Conservation (phyloP, 2,113 vertebrate genomes). For the Macaca mulatta region DNA sequence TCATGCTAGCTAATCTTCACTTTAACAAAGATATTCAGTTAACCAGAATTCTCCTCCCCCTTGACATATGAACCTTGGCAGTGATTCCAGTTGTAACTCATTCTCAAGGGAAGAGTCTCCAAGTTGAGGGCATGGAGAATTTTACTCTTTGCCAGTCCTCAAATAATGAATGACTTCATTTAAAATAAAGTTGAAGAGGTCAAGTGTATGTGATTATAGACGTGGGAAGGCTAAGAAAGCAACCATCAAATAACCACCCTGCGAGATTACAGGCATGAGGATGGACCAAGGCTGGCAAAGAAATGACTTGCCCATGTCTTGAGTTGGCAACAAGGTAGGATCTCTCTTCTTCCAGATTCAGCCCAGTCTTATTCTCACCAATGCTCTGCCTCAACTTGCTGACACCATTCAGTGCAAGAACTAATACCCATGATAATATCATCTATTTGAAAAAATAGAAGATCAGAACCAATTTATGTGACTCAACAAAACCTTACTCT, state of each 20-base stretch:
- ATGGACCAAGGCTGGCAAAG: background rate
- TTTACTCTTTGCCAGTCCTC: background rate
- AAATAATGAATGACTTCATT: conserved; percentile 39
- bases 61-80: background rate
- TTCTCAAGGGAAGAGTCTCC: background rate
- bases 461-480: background rate
- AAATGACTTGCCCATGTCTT: background rate
- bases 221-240: background rate
- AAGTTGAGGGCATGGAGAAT: background rate
- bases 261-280: background rate
- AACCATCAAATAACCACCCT: background rate
- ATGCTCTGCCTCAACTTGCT: background rate
- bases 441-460: background rate
- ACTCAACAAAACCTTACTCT: background rate
- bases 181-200: conserved; percentile 28
- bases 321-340: background rate
- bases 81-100: background rate
- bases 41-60: background rate
- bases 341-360: background rate
- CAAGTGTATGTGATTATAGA: conserved; percentile 19
- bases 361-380: background rate
- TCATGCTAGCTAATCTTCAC: background rate
- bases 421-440: background rate
- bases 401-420: background rate
- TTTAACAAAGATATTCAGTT: background rate